phyloP scores from a whole-genome alignment of 2,797 vertebrate genomes.

The Gobio occitaniae region DNA sequence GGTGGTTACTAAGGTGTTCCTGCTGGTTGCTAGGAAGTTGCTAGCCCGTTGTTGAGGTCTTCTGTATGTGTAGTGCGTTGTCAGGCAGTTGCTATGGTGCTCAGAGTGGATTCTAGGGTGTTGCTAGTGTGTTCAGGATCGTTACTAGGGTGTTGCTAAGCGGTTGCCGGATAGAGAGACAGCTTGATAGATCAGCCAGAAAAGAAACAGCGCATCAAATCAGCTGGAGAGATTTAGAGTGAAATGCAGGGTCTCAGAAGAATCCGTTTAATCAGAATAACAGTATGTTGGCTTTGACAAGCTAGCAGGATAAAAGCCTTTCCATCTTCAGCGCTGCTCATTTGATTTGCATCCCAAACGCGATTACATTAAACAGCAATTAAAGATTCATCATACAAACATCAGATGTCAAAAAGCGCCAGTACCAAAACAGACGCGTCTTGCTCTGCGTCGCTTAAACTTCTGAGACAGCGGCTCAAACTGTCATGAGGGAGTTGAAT shows the following conservation, averaged over 20 bases:
- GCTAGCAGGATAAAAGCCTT: constrained; percentile 6
- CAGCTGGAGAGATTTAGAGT: background rate
- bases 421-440: constrained; percentile 27
- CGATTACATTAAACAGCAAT: constrained; percentile 41
- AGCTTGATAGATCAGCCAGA: background rate
- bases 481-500: constrained; percentile 47
- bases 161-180: background rate
- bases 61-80: background rate
- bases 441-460: constrained; percentile 14
- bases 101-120: background rate
- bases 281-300: constrained; percentile 32
- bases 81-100: background rate
- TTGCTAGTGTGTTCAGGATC: too few species aligned
- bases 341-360: constrained; percentile 32
- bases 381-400: constrained; percentile 49
- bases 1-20: too few species aligned
- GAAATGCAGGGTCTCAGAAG: constrained; percentile 1
- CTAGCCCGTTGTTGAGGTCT: background rate
- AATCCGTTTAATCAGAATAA: constrained; percentile 1
- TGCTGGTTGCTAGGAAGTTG: too few species aligned
- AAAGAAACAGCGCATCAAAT: background rate
- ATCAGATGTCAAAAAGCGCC: constrained; percentile 33
- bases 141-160: constrained; percentile 4
- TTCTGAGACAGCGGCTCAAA: constrained; percentile 35
- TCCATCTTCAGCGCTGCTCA: background rate